A percentile compares a stretch with the other conserved stretches of the same genome.
phyloP scores from a whole-genome alignment of 2,113 vertebrate genomes.

The Cheirogaleus medius region DNA sequence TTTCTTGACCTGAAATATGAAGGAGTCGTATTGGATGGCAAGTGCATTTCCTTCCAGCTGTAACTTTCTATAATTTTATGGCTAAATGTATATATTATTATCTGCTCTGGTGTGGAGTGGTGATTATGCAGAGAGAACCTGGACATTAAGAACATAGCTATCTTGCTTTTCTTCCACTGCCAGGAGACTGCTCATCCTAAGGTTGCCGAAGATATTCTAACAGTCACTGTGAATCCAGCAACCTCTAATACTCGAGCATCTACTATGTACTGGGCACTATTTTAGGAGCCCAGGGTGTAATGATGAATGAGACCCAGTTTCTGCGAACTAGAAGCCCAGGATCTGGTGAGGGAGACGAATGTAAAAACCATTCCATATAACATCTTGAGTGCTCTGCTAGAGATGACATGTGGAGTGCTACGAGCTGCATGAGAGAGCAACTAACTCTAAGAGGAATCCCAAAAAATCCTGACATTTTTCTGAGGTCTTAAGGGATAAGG shows the following conservation, averaged over 20 bases:
- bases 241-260: not conserved
- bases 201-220: not conserved
- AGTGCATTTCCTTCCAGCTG: not conserved
- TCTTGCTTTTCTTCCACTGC: not conserved
- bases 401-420: not conserved
- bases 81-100: not conserved
- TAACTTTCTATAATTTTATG: not conserved
- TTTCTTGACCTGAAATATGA: not conserved
- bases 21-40: not conserved
- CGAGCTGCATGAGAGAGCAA: not conserved
- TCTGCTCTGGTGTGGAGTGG: not conserved
- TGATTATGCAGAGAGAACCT: constrained; percentile 13
- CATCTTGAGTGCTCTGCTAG: not conserved
- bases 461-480: not conserved
- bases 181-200: not conserved
- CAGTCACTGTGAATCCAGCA: not conserved
- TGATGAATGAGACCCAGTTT: not conserved
- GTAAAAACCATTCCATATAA: not conserved
- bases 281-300: not conserved
- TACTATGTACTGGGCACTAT: not conserved
- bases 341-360: not conserved
- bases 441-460: not conserved
- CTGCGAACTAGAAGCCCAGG: not conserved
- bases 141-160: not conserved
- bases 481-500: not conserved